phyloP scores from a whole-genome alignment of 2,113 vertebrate genomes.

The Microcebus tavaratra region DNA sequence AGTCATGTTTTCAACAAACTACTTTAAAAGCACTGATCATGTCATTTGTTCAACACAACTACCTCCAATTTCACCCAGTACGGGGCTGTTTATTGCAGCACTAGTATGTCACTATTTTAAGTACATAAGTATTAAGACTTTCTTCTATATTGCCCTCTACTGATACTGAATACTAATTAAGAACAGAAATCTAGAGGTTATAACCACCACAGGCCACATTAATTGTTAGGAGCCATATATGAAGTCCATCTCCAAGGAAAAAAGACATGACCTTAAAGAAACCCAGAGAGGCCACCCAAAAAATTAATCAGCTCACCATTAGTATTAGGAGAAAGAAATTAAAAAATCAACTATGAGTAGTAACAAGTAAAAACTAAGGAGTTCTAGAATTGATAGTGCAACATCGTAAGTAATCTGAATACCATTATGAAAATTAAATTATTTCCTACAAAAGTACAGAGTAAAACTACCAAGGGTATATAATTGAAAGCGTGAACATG shows the following conservation, averaged over 20 bases:
- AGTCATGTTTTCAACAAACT: not conserved
- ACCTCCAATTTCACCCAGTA: not conserved
- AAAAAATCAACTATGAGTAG: not conserved
- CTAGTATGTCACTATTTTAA: not conserved
- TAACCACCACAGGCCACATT: not conserved
- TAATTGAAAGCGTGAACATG: not conserved
- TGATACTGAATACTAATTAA: constrained; percentile 20
- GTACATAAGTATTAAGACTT: not conserved
- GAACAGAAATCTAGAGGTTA: constrained; percentile 24
- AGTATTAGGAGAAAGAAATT: not conserved
- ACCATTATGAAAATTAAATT: constrained; percentile 23
- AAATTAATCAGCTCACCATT: not conserved
- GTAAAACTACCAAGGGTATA: not conserved
- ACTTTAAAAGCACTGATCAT: constrained; percentile 27
- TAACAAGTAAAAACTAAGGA: constrained; percentile 13
- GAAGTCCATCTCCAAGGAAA: not conserved
- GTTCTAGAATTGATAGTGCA: constrained; percentile 1
- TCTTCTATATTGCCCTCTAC: not conserved
- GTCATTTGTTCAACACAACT: not conserved
- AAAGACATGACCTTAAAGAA: not conserved
- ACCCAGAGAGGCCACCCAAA: not conserved
- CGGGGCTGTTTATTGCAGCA: not conserved
- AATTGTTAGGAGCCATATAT: not conserved
- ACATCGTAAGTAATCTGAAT: not conserved
- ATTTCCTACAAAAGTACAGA: constrained; percentile 45